These are phyloP conservation scores for Gymnosoma rotundatum DNA, from an alignment of 2,888 invertebrate genomes.

Conservation along the genomic window DNA sequence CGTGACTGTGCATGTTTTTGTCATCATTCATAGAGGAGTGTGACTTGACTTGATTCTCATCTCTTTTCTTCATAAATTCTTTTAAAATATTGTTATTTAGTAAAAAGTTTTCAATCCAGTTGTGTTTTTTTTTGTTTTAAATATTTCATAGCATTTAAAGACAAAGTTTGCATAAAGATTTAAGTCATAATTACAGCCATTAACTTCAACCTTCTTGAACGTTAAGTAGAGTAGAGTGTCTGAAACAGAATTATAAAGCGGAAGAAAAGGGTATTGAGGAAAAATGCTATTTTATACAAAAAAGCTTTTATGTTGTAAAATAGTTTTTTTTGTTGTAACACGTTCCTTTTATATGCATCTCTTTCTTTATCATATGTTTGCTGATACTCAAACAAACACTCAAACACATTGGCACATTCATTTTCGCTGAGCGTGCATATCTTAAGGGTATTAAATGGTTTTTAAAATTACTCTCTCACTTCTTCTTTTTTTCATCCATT, in stretches of 20 bases:
- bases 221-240: conserved; percentile 3
- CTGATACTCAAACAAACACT: conserved; percentile 3
- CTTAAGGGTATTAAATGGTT: conserved; percentile 68
- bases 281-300: conserved; percentile 45
- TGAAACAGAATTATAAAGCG: conserved; percentile 17
- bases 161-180: conserved; percentile 73
- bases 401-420: background rate
- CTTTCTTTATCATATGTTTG: background rate
- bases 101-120: conserved; percentile 62
- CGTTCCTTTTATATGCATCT: conserved; percentile 46
- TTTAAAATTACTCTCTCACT: conserved; percentile 47
- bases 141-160: conserved; percentile 68
- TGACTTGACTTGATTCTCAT: background rate
- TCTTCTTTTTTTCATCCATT: background rate
- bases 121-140: conserved; percentile 37
- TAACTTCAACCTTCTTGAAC: conserved; percentile 70
- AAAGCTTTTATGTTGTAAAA: conserved; percentile 54
- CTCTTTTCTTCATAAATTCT: background rate
- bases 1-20: conserved; percentile 66
- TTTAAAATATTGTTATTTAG: conserved; percentile 32
- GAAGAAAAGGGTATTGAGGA: conserved; percentile 36
- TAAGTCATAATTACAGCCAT: conserved; percentile 76
- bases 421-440: conserved; percentile 62
- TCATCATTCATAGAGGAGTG: conserved; percentile 20
- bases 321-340: conserved; percentile 52